Base-by-base conservation (phyloP, 2,888 invertebrate species). In the Agelastica alni region DNA sequence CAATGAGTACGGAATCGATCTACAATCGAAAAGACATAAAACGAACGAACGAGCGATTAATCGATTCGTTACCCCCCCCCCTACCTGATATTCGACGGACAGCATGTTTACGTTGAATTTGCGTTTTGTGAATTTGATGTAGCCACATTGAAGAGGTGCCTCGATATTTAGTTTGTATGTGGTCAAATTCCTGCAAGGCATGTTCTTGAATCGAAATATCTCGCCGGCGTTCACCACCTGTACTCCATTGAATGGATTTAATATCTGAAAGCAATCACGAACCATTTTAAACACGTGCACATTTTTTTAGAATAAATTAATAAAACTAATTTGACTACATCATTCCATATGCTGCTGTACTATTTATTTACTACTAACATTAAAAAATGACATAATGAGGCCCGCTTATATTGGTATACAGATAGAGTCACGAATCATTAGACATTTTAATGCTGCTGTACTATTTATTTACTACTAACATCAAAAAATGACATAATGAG, bases 1-100 rank as follows among this genome's bases (percentile, higher is more conserved):
- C 76, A 59, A 79, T 71, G 1, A 80, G 57, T 26, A 79, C 66
- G 1, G 78, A 78, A 56, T 75, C 73, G 16, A 74, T 71, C 76
- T 77, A 47, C 53, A 55, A 51, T 26, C 17, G 17, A 48, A n/a
- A n/a, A n/a, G n/a, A n/a, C n/a, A n/a, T 17, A 1, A 48, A 14
- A n/a, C 30, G 22, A 18, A 31, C 39, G 28, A 32, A 37, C 5
- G 32, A 42, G n/a, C n/a, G n/a, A n/a, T n/a, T n/a, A n/a, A n/a
- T n/a, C n/a, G n/a, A n/a, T n/a, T n/a, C n/a, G n/a, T n/a, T n/a
- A n/a, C n/a, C n/a, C n/a, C n/a, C n/a, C n/a, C n/a, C n/a, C 37
- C 10, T 52, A 74, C 75, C 63, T 72, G 73, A 52, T 66, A 62
- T 61, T 77, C 76, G 9, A 68, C 58, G 13, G 70, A 69, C 3